phyloP scores from a whole-genome alignment of 2,113 vertebrate genomes.

The Setophaga kirtlandii region DNA sequence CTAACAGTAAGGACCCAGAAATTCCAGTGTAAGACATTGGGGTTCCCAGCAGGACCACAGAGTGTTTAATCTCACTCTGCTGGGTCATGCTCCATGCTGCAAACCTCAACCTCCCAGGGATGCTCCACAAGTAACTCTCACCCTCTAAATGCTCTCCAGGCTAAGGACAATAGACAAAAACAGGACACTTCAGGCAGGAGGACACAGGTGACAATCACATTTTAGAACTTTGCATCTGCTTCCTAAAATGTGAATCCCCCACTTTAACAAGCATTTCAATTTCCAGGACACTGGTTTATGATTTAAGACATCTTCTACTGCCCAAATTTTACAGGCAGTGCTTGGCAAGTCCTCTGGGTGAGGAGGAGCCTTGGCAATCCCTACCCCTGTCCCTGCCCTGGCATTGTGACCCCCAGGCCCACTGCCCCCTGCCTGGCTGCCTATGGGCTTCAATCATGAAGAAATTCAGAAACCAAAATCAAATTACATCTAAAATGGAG shows the following conservation, averaged over 20 bases:
- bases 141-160: neutral
- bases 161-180: neutral
- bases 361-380: neutral
- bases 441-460: neutral
- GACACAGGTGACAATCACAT: neutral
- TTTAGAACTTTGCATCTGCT: neutral
- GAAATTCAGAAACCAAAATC: neutral
- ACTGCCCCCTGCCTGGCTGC: neutral
- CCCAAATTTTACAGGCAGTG: neutral
- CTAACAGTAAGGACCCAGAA: neutral
- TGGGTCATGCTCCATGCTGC: neutral
- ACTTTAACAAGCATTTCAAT: fast-evolving
- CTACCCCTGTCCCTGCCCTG: neutral
- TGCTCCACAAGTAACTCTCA: neutral
- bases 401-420: neutral
- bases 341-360: neutral
- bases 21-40: neutral
- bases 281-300: neutral
- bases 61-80: neutral
- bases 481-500: neutral
- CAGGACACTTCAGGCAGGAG: neutral
- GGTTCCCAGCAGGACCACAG: neutral
- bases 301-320: neutral
- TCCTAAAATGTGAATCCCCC: fast-evolving
- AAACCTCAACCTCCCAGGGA: neutral